Evolutionary conservation across 2,797 vertebrate genomes (phyloP), one percentile per base, ranked within the genome.

Genomic region (Ctenosaura bakeri): DNA sequence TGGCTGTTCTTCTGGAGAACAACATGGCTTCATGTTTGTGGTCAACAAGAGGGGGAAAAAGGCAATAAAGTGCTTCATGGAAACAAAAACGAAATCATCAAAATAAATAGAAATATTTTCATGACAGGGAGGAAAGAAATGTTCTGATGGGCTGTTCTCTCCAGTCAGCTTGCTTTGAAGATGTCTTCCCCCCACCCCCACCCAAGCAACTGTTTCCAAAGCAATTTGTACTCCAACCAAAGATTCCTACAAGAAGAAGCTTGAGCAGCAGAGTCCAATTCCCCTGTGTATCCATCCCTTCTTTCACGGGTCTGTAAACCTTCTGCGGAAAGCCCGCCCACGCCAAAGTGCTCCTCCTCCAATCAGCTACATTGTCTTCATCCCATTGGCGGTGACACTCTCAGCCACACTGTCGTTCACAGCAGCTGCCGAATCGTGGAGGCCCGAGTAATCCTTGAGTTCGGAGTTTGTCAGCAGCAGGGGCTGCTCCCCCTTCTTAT

Each of bases 401-500:
- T 98, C 98, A 0, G 97, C 97, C 96, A 98, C 97, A 77, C 96
- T 96, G 0, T 97, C 97, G 0, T 95, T 97, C 81, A 96, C 93
- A 0, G 96, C 93, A 0, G 96, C 91, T 56, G 97, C 97, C 0
- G 97, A 98, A 0, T 98, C 98, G 0, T 98, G 98, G 79, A 99
- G 98, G 88, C 98, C 98, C 0, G 98, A 98, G 90, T 99, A 99
- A 95, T 99, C 98, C 95, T 98, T 98, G 96, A 98, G 98, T 95
- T 99, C 98, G 0, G 98, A 97, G 69, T 97, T 98, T 74, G 97
- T 97, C 94, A 99, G 98, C 91, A 99, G 95, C 90, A 98, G 97
- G 0, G 97, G 98, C 96, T 99, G 98, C 86, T 99, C 99, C 0
- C 98, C 98, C 93, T 98, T 99, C 95, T 96, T 98, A 50, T 98